Evolutionary conservation across 2,797 vertebrate genomes (phyloP).

Genomic region (Thripadectes ignobilis): DNA sequence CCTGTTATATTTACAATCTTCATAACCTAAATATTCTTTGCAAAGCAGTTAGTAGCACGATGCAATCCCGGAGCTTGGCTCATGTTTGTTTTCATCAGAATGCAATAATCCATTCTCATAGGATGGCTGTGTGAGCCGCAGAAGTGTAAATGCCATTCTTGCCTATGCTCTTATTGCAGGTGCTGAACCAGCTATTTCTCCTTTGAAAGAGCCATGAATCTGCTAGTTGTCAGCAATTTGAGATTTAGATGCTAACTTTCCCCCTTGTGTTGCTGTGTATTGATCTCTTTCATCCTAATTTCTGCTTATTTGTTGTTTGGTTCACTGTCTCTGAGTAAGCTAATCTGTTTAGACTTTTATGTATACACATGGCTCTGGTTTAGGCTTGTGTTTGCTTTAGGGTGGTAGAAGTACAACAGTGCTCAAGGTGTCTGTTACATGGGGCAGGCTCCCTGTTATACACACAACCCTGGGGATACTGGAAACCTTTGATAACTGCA

Average conservation of each 20-base stretch:
- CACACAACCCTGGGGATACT: neutral
- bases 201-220: slow-evolving; percentile 50
- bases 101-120: slow-evolving; percentile 9
- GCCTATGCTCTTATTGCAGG: slow-evolving; percentile 20
- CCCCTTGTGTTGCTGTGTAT: neutral
- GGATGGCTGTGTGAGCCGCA: neutral
- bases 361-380: slow-evolving; percentile 28
- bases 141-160: slow-evolving; percentile 18
- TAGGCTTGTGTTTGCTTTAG: slow-evolving; percentile 38
- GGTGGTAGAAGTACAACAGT: neutral
- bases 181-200: slow-evolving; percentile 64
- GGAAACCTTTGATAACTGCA: neutral
- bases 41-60: neutral
- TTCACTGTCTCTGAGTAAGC: slow-evolving; percentile 27
- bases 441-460: neutral
- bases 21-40: neutral
- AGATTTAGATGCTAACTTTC: slow-evolving; percentile 56
- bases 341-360: slow-evolving; percentile 57
- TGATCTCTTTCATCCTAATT: slow-evolving; percentile 61
- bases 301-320: slow-evolving; percentile 59
- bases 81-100: slow-evolving; percentile 44
- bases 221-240: slow-evolving; percentile 40
- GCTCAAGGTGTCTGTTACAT: neutral
- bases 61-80: neutral
- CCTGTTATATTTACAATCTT: neutral